Conservation (phyloP, 2,888 invertebrate genomes). For the Cecidostiba fungosa region DNA sequence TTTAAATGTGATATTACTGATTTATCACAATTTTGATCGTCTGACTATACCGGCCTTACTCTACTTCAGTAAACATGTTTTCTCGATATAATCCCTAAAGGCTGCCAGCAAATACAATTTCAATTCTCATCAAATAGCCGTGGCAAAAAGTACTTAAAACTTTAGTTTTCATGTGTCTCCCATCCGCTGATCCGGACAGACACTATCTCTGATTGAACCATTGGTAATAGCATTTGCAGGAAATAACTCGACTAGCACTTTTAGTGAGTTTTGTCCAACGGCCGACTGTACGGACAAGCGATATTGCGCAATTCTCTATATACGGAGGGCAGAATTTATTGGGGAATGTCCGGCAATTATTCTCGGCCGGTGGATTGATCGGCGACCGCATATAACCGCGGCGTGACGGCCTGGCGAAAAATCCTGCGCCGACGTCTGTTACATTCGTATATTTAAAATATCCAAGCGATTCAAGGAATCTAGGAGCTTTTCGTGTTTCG, state of each 20-base stretch:
- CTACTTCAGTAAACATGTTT: not conserved
- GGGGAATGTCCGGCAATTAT: slow-evolving; percentile 63
- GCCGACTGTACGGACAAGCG: not conserved
- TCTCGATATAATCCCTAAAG: not conserved
- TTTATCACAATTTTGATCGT: no score
- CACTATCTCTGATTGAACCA: not conserved
- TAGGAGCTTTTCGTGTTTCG: slow-evolving; percentile 12
- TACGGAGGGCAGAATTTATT: slow-evolving; percentile 23
- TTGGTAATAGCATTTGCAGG: not conserved
- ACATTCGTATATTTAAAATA: slow-evolving; percentile 18
- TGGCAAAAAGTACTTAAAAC: not conserved
- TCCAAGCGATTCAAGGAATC: slow-evolving; percentile 13
- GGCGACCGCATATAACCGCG: slow-evolving; percentile 48
- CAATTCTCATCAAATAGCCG: not conserved
- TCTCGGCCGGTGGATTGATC: slow-evolving; percentile 61
- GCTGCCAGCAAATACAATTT: not conserved
- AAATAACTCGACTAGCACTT: slow-evolving; percentile 4
- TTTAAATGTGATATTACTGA: no score
- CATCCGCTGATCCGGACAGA: not conserved
- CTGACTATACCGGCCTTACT: not conserved
- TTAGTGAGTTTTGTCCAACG: not conserved
- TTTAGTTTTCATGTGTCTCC: not conserved
- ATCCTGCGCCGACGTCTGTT: not conserved
- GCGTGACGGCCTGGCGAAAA: slow-evolving; percentile 9
- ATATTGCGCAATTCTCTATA: not conserved